These are phyloP conservation scores for Acromyrmex heyeri DNA, from an alignment of 1,140 invertebrate genomes.

Conservation along the genomic window DNA sequence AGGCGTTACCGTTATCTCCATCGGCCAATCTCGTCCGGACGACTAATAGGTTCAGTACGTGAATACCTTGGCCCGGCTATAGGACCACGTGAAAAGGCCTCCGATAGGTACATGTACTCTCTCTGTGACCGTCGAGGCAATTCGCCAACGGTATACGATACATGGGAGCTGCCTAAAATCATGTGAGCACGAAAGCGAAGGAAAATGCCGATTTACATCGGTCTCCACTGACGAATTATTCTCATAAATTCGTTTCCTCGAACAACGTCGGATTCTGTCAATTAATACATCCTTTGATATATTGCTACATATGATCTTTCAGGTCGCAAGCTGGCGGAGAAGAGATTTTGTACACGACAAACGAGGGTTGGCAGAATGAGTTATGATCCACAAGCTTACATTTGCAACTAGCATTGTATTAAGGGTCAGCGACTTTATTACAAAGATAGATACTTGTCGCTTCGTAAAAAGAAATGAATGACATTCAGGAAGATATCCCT, in stretches of 20 bases:
- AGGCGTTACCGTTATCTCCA: conserved; percentile 82
- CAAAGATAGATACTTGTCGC: neutral
- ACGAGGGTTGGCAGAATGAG: conserved; percentile 14
- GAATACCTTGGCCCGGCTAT: conserved; percentile 75
- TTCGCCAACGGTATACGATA: neutral
- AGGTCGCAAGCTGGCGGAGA: neutral
- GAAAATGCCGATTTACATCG: neutral
- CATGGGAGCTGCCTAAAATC: conserved; percentile 16
- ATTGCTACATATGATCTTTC: neutral
- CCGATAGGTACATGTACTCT: conserved; percentile 52
- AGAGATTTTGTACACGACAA: conserved; percentile 27
- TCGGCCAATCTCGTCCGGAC: conserved; percentile 72
- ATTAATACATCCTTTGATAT: neutral
- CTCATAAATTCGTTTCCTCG: conserved; percentile 8
- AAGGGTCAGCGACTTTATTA: conserved; percentile 15
- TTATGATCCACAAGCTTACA: conserved; percentile 7
- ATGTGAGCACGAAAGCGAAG: neutral
- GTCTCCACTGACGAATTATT: neutral
- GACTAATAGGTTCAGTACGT: conserved; percentile 81
- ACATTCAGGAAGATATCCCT: conserved; percentile 21
- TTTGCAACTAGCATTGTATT: neutral
- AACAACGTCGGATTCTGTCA: neutral
- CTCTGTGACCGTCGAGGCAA: conserved; percentile 9
- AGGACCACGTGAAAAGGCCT: conserved; percentile 76
- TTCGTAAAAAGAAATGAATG: neutral